These are phyloP conservation scores for Odontothrips loti DNA, from an alignment of 2,888 invertebrate species.

Conservation along the genomic window DNA sequence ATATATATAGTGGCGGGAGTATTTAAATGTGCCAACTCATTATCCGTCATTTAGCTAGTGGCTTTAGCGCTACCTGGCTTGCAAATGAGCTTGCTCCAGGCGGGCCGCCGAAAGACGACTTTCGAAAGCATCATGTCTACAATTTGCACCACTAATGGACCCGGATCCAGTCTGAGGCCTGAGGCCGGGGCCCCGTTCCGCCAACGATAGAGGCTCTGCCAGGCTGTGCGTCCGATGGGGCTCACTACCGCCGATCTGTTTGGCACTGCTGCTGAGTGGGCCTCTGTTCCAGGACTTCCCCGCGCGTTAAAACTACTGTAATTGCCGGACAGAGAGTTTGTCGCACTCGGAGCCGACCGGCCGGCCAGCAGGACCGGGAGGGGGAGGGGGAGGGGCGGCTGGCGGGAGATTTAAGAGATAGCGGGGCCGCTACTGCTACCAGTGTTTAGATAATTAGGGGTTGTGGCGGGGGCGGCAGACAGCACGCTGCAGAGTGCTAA, in stretches of 20 bases:
- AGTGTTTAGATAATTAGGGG: constrained; percentile 26
- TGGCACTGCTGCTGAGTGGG: too few species aligned
- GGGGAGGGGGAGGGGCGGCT: neutral
- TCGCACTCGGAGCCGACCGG: too few species aligned
- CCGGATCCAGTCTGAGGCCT: neutral
- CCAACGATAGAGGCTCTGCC: too few species aligned
- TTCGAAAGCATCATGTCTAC: neutral
- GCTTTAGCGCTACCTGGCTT: neutral
- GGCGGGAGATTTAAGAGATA: constrained; percentile 11
- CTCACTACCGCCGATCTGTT: too few species aligned
- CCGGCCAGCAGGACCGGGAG: neutral
- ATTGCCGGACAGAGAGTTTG: too few species aligned
- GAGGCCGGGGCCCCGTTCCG: too few species aligned
- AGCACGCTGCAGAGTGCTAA: neutral
- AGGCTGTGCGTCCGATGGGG: too few species aligned
- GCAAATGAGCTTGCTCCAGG: neutral
- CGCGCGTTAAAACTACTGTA: too few species aligned
- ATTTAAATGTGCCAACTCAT: constrained; percentile 19
- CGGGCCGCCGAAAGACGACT: neutral
- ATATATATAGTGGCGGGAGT: neutral
- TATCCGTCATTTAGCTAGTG: neutral
- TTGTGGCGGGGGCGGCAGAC: neutral
- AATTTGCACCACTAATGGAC: constrained; percentile 9
- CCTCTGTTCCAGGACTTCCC: too few species aligned
- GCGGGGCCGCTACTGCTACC: constrained; percentile 4